Conservation (phyloP, 2,113 vertebrate genomes). For the Bos indicus region DNA sequence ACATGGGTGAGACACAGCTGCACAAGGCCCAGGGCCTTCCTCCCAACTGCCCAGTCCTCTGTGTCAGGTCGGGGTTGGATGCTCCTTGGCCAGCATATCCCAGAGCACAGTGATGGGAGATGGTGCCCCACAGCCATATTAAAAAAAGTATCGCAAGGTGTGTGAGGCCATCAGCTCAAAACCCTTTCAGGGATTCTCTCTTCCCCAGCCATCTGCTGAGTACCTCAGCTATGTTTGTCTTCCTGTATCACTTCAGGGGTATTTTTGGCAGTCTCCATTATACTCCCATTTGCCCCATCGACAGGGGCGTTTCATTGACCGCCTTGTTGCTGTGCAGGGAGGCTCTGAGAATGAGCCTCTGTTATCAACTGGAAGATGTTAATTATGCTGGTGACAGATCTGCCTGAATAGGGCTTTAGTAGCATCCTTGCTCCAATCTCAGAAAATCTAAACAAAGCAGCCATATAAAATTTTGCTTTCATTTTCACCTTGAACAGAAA, state of each 20-base stretch:
- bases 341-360: neutral
- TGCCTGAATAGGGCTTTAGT: slow-evolving; percentile 43
- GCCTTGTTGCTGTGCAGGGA: accelerated
- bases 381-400: slow-evolving; percentile 17
- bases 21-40: accelerated
- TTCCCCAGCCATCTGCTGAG: slow-evolving; percentile 34
- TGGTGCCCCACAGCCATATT: neutral
- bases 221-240: neutral
- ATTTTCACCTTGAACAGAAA: slow-evolving; percentile 53
- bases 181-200: neutral
- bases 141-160: neutral
- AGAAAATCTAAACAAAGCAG: slow-evolving; percentile 51
- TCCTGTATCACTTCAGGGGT: neutral
- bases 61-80: neutral
- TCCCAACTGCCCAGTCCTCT: accelerated
- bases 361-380: slow-evolving; percentile 51
- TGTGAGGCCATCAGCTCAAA: neutral
- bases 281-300: neutral
- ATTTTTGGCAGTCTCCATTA: neutral
- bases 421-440: slow-evolving; percentile 7
- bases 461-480: slow-evolving; percentile 36
- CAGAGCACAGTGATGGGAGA: neutral
- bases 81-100: neutral
- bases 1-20: neutral
- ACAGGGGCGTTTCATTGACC: neutral